Conservation (phyloP, 2,888 invertebrate genomes). For the Eurytoma adleriae region DNA sequence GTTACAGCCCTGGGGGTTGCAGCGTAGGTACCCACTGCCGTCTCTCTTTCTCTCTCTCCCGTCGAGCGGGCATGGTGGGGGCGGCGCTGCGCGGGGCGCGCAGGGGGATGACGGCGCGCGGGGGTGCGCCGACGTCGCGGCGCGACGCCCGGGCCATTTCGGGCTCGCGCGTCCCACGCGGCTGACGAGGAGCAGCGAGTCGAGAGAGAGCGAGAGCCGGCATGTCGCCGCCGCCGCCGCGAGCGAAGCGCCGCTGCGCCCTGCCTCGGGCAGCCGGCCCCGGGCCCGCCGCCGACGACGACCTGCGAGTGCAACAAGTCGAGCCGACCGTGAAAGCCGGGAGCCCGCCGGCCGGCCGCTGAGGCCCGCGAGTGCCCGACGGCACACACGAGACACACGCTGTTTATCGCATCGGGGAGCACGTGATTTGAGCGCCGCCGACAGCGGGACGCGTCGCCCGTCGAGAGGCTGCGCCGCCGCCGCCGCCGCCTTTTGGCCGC, state of each 20-base stretch:
- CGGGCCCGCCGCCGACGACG: too few species aligned
- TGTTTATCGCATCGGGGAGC: background rate
- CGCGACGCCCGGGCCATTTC: slow-evolving; percentile 73
- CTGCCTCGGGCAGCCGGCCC: too few species aligned
- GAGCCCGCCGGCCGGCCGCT: background rate
- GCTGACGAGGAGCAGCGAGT: background rate
- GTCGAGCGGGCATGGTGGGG: background rate
- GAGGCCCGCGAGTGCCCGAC: background rate
- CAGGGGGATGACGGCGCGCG: slow-evolving; percentile 52
- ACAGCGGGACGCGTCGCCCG: background rate
- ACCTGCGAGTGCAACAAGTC: too few species aligned
- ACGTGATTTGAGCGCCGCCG: background rate
- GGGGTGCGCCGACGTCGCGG: slow-evolving; percentile 70
- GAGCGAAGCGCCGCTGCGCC: slow-evolving; percentile 64
- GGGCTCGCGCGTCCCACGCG: slow-evolving; percentile 65
- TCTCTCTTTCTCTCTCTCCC: slow-evolving; percentile 18
- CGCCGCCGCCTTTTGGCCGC: slow-evolving; percentile 13
- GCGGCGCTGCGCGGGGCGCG: background rate
- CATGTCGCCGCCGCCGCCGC: slow-evolving; percentile 70
- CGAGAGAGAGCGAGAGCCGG: slow-evolving; percentile 59
- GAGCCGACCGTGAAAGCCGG: slow-evolving; percentile 31
- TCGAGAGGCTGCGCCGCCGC: background rate
- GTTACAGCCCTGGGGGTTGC: background rate
- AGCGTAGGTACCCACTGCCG: background rate
- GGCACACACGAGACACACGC: too few species aligned